phyloP scores from a whole-genome alignment of 2,797 vertebrate genomes.

The Octomys mimax region DNA sequence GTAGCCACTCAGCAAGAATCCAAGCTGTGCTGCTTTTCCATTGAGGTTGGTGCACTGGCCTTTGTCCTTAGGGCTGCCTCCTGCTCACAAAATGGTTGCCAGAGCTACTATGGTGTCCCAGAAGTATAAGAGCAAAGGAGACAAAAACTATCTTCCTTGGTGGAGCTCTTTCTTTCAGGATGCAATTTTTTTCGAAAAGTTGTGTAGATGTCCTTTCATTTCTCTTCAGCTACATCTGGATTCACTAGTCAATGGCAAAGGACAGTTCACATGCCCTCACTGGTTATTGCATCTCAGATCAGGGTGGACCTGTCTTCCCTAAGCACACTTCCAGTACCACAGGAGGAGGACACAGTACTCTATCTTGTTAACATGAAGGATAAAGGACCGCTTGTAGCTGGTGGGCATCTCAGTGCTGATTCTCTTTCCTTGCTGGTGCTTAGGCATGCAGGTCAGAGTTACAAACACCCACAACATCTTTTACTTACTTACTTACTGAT shows the following conservation, averaged over 20 bases:
- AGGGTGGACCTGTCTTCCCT: not conserved
- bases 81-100: constrained; percentile 9
- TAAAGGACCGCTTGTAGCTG: not conserved
- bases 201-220: constrained; percentile 18
- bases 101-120: not conserved
- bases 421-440: not conserved
- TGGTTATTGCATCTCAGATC: not conserved
- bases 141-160: not conserved
- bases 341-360: not conserved
- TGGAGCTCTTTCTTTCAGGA: not conserved
- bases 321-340: not conserved
- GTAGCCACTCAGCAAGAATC: not conserved
- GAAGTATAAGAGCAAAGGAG: not conserved
- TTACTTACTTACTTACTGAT: not conserved
- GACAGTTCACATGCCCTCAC: not conserved
- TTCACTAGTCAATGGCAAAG: not conserved
- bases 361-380: not conserved
- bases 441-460: not conserved
- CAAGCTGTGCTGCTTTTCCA: not conserved
- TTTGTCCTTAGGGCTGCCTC: not conserved
- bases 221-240: not conserved
- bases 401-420: not conserved
- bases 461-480: not conserved
- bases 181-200: not conserved
- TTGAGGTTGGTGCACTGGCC: not conserved